A percentile compares a stretch with the other conserved stretches of the same genome.
Conservation (phyloP, 1,140 invertebrate species). For the Paramacrobiotus metropolitanus region DNA sequence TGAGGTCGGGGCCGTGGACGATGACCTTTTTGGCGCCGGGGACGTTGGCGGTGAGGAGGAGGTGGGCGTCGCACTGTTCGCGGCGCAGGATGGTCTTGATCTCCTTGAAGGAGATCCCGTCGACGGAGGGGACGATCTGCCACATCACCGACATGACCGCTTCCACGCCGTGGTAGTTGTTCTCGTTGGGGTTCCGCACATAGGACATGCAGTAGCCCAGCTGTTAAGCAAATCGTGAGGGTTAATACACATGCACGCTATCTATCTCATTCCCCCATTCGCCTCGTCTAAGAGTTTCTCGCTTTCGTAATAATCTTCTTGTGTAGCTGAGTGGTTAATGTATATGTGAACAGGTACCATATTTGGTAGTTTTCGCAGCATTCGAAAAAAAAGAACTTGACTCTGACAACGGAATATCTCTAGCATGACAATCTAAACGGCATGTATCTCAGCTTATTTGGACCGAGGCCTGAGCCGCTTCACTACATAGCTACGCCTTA, state of each 20-base stretch:
- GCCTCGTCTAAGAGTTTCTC: too few species aligned
- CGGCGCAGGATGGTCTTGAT: conserved; percentile 93
- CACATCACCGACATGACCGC: conserved; percentile 78
- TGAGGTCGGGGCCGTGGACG: conserved; percentile 80
- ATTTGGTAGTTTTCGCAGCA: too few species aligned
- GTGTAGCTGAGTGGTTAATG: too few species aligned
- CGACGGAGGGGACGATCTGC: conserved; percentile 79
- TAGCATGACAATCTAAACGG: too few species aligned
- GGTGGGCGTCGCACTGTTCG: conserved; percentile 90
- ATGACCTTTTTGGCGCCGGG: conserved; percentile 97
- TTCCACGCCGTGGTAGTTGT: conserved; percentile 71
- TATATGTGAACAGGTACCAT: too few species aligned
- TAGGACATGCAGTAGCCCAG: conserved; percentile 99
- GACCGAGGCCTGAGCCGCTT: too few species aligned
- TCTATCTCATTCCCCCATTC: not conserved
- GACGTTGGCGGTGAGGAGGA: conserved; percentile 90
- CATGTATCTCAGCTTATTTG: too few species aligned
- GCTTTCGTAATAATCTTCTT: too few species aligned
- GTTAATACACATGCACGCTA: too few species aligned
- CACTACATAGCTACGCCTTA: too few species aligned
- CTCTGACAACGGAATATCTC: too few species aligned
- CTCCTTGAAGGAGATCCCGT: conserved; percentile 98
- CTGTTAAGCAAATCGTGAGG: conserved; percentile 19
- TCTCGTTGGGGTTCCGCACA: conserved; percentile 74
- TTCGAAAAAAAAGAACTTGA: too few species aligned